Conservation (phyloP, 2,797 vertebrate genomes). For the Sorex maritimensis region DNA sequence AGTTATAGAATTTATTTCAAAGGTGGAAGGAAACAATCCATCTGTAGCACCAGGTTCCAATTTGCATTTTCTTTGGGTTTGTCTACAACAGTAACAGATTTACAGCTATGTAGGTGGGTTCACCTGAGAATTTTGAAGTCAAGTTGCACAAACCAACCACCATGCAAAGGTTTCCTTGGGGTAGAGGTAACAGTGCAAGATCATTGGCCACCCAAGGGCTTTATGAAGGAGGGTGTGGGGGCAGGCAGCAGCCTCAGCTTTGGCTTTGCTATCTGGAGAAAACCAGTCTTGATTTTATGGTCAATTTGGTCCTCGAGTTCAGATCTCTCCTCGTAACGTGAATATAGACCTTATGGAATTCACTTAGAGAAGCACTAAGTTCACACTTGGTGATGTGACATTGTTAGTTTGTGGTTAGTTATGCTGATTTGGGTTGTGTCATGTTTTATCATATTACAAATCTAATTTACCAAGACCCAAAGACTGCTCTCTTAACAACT, state of each 20-base stretch:
- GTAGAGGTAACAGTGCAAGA: background rate
- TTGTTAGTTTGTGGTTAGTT: slow-evolving; percentile 16
- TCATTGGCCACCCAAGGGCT: background rate
- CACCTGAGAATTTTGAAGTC: background rate
- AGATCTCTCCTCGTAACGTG: background rate
- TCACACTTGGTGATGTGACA: background rate
- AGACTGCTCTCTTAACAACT: background rate
- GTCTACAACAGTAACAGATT: no score
- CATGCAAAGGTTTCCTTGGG: background rate
- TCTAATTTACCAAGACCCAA: background rate
- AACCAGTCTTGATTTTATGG: background rate
- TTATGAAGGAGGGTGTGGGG: background rate
- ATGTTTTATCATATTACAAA: background rate
- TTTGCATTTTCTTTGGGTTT: background rate
- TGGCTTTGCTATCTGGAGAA: no score
- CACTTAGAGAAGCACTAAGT: background rate
- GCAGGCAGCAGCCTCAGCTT: background rate
- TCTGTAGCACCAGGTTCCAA: background rate
- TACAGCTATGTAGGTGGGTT: background rate
- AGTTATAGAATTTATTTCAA: background rate
- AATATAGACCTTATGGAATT: background rate
- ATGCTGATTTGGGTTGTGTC: background rate
- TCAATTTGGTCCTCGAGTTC: no score
- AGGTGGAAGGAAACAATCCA: background rate
- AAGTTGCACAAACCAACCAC: background rate